phyloP scores from a whole-genome alignment of 2,113 vertebrate genomes.

The Sylvia atricapilla region DNA sequence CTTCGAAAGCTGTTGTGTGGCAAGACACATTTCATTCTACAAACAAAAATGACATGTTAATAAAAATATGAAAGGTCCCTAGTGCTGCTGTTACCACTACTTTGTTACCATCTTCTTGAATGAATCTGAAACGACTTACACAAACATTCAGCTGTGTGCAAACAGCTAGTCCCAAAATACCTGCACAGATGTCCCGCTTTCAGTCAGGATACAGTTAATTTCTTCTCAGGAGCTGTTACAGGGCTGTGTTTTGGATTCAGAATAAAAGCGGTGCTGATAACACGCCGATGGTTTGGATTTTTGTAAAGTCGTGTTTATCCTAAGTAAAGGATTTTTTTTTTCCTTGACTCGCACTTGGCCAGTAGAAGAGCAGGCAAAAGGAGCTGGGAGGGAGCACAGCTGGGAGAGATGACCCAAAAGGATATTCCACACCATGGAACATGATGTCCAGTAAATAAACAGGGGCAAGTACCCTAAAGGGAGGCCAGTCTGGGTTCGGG shows the following conservation, averaged over 20 bases:
- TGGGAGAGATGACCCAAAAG: not conserved
- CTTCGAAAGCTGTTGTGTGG: constrained; percentile 92
- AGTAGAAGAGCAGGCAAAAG: not conserved
- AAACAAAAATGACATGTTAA: constrained; percentile 14
- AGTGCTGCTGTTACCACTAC: not conserved
- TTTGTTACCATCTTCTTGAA: not conserved
- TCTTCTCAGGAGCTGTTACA: not conserved
- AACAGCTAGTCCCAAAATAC: not conserved
- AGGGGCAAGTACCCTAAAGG: not conserved
- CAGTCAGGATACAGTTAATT: not conserved
- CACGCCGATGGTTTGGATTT: not conserved
- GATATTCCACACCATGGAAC: not conserved
- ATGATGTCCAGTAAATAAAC: not conserved
- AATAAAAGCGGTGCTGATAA: not conserved
- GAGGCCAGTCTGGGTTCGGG: not conserved
- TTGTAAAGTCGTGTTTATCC: not conserved
- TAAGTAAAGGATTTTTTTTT: not conserved
- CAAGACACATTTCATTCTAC: constrained; percentile 97
- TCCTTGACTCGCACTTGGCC: accelerated
- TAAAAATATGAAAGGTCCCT: not conserved
- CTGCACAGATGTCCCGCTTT: not conserved
- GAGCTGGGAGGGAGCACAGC: not conserved
- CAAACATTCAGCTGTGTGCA: not conserved
- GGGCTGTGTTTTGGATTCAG: not conserved
- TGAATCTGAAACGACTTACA: not conserved